Base-by-base conservation (phyloP, 2,888 invertebrate species). In the Alentia gelatinosa region DNA sequence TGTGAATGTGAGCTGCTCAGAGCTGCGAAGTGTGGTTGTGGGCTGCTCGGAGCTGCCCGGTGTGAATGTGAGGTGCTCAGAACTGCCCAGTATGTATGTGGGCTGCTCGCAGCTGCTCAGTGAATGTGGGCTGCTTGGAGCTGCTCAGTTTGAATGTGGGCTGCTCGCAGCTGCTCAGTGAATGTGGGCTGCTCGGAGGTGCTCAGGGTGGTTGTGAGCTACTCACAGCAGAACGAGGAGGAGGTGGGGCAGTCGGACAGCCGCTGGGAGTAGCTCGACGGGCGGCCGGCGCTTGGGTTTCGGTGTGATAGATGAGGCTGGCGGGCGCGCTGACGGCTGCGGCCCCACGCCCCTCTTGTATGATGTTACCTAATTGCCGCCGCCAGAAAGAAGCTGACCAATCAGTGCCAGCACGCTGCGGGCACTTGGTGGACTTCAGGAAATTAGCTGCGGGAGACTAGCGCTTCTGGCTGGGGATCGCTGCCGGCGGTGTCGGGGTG, bases 321-420 rank as follows among this genome's bases (percentile, higher is more conserved):
- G 23, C 47, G 47, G 86, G 30, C 30, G 30, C 47, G 30, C 47
- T 86, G 79, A 37, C 86, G 47, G 42, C 50, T 30, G 1, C 1
- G 5, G n/a, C 9, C n/a, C 47, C 47, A 1, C 30, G 26, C 86
- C 47, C 42, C 33, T 30, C 19, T 86, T 47, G 86, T 47, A 86
- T 47, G 47, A 86, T 86, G 50, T 86, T 42, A 86, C 47, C 86
- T 86, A 47, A 86, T 86, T 86, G 86, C 35, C 30, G 47, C 86
- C 30, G 47, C 50, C 86, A 47, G 50, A 86, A 86, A 86, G 86
- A 50, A 47, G 79, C 79, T 79, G 79, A 79, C 79, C 79, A 79
- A 79, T 79, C 79, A 79, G 79, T 39, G 79, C 39, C 79, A 79
- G 37, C n/a, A 39, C 79, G 19, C 37, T 9, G 79, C 39, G 79